Conservation (phyloP, 2,113 vertebrate genomes). For the Epinephelus fuscoguttatus region DNA sequence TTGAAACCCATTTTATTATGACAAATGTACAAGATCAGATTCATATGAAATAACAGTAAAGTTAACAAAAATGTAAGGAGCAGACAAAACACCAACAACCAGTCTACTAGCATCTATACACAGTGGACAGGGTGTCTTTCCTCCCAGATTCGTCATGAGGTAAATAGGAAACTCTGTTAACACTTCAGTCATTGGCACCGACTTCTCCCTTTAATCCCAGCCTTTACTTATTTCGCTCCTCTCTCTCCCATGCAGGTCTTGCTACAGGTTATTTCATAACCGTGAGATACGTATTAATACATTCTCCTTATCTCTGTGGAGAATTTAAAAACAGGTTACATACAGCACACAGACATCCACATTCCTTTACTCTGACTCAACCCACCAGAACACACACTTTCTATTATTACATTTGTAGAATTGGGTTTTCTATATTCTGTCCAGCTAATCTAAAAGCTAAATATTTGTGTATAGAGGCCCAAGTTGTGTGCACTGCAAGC, state of each 20-base stretch:
- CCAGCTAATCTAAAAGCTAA: conserved; percentile 59
- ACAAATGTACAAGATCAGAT: conserved; percentile 97
- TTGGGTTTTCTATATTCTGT: conserved; percentile 42
- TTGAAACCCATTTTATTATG: conserved; percentile 91
- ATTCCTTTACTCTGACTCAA: conserved; percentile 23
- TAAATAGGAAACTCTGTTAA: conserved; percentile 82
- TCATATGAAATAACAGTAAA: conserved; percentile 93
- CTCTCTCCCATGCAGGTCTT: conserved; percentile 28
- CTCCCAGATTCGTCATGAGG: conserved; percentile 84
- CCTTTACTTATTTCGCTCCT: background rate
- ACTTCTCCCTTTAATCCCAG: conserved; percentile 52
- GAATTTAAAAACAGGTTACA: conserved; percentile 47
- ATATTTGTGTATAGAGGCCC: conserved; percentile 30
- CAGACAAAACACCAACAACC: conserved; percentile 84
- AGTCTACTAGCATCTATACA: conserved; percentile 87
- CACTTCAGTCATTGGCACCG: conserved; percentile 90
- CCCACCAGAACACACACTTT: conserved; percentile 35
- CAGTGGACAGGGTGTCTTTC: conserved; percentile 85
- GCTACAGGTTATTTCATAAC: conserved; percentile 64
- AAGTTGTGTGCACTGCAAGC: conserved; percentile 34
- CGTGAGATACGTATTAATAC: conserved; percentile 30
- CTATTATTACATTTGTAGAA: conserved; percentile 16
- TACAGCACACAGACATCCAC: conserved; percentile 36
- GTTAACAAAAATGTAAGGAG: conserved; percentile 90
- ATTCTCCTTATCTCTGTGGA: conserved; percentile 46